Evolutionary conservation across 30 jellyfish, hydroid and myxozoan species (phyloP).

Genomic region (Morbakka virulenta): DNA sequence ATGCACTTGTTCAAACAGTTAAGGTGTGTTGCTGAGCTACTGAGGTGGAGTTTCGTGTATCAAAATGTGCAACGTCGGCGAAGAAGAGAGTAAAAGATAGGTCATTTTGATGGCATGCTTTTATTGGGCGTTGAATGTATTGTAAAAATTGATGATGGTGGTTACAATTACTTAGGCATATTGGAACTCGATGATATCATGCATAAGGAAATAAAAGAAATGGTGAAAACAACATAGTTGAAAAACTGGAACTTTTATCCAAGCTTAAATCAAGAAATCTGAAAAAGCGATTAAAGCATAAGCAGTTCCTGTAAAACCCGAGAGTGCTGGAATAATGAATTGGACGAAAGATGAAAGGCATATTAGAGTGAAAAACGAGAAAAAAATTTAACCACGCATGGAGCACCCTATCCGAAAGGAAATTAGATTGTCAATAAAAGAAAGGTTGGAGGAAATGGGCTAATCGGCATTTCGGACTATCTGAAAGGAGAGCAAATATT

Average conservation of each 20-base stretch:
- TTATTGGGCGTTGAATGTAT: slow-evolving; percentile 22
- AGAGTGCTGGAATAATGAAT: slow-evolving; percentile 21
- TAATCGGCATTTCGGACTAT: slow-evolving; percentile 11
- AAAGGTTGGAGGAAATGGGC: slow-evolving; percentile 28
- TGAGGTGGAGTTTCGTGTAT: slow-evolving; percentile 20
- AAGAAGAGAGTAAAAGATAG: slow-evolving; percentile 32
- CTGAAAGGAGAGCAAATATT: background rate
- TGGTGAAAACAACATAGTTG: slow-evolving; percentile 27
- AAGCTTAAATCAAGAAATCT: slow-evolving; percentile 15
- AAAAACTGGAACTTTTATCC: slow-evolving; percentile 1
- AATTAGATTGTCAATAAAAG: slow-evolving; percentile 8
- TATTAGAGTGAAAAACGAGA: slow-evolving; percentile 3
- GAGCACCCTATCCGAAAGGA: slow-evolving; percentile 11
- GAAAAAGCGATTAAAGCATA: no score
- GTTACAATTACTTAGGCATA: slow-evolving; percentile 4
- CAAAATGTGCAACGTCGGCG: no score
- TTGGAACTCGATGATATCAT: no score
- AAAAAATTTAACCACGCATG: no score
- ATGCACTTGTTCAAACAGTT: slow-evolving; percentile 12
- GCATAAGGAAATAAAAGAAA: no score
- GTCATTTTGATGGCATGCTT: slow-evolving; percentile 14
- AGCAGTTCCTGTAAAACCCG: slow-evolving; percentile 23
- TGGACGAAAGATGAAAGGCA: slow-evolving; percentile 22
- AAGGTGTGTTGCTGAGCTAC: slow-evolving; percentile 19
- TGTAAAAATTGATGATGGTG: slow-evolving; percentile 7